Percentiles rank a stretch among this genome's conserved stretches.
Conservation (phyloP, 2,797 vertebrate species). For the Arrhamphus sclerolepis region DNA sequence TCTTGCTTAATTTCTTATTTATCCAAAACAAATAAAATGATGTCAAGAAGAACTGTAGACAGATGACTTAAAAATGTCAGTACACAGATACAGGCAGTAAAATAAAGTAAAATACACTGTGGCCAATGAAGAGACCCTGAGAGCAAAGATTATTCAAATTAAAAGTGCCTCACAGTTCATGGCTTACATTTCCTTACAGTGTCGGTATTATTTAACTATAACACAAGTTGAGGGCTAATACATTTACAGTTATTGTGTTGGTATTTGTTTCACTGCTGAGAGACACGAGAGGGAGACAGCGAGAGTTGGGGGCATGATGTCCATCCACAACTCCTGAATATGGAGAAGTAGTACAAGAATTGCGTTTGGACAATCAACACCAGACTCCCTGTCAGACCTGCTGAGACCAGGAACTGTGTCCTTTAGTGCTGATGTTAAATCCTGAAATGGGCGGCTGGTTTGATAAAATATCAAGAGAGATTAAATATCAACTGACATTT, state of each 20-base stretch:
- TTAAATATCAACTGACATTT: constrained; percentile 9
- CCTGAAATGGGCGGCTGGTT: constrained; percentile 22
- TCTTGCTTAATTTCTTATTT: too few relatives aligned
- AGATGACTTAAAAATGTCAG: too few relatives aligned
- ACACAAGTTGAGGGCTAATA: not conserved
- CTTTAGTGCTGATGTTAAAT: constrained; percentile 9
- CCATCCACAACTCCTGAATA: constrained; percentile 91
- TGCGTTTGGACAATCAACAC: constrained; percentile 95
- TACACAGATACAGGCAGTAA: too few relatives aligned
- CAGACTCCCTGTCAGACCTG: constrained; percentile 66
- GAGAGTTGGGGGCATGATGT: constrained; percentile 84
- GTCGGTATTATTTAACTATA: not conserved
- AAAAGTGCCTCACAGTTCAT: too few relatives aligned
- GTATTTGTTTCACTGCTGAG: not conserved
- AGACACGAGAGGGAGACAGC: constrained; percentile 20
- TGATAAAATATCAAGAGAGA: not conserved
- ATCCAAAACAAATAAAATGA: too few relatives aligned
- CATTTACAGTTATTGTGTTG: not conserved
- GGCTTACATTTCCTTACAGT: not conserved
- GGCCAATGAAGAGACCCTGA: too few relatives aligned
- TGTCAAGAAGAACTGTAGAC: too few relatives aligned
- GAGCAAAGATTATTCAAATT: too few relatives aligned
- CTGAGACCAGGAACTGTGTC: constrained; percentile 9
- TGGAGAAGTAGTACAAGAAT: constrained; percentile 84
- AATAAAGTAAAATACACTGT: too few relatives aligned